Evolutionary conservation across 2,888 invertebrate species (phyloP).

Genomic region (Patella pellucida): DNA sequence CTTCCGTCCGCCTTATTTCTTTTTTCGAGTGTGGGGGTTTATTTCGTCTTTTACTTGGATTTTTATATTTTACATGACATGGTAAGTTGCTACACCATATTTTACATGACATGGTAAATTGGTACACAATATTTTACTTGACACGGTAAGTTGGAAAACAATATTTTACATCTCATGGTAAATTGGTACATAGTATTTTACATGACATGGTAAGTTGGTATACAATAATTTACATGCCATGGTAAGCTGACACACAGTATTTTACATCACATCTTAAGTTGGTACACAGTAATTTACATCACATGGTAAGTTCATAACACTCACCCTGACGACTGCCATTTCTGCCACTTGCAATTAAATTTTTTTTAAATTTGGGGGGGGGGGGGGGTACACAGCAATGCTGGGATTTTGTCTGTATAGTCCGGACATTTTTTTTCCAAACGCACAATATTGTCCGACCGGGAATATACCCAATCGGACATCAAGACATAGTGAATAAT

Average conservation of each 20-base stretch:
- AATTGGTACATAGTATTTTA: neutral
- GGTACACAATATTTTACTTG: slow-evolving; percentile 87
- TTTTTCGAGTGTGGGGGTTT: too few relatives aligned
- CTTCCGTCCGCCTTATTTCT: too few relatives aligned
- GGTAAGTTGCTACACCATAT: too few relatives aligned
- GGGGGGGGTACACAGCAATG: too few relatives aligned
- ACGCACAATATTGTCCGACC: too few relatives aligned
- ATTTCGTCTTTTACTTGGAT: too few relatives aligned
- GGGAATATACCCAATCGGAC: too few relatives aligned
- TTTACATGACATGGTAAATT: slow-evolving; percentile 80
- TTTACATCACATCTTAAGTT: slow-evolving; percentile 82
- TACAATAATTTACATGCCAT: slow-evolving; percentile 26
- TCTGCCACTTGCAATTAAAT: neutral
- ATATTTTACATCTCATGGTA: neutral
- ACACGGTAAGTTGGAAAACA: slow-evolving; percentile 77
- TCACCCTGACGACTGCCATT: neutral
- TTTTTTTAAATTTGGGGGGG: too few relatives aligned
- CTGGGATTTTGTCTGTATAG: too few relatives aligned
- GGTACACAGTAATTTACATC: neutral
- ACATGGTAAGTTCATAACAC: neutral
- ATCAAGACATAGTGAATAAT: too few relatives aligned
- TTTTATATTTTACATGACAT: neutral
- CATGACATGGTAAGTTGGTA: too few relatives aligned
- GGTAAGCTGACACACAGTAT: slow-evolving; percentile 93
- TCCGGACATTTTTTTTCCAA: too few relatives aligned